Conservation (phyloP, 2,797 vertebrate genomes). For the Labroides dimidiatus region DNA sequence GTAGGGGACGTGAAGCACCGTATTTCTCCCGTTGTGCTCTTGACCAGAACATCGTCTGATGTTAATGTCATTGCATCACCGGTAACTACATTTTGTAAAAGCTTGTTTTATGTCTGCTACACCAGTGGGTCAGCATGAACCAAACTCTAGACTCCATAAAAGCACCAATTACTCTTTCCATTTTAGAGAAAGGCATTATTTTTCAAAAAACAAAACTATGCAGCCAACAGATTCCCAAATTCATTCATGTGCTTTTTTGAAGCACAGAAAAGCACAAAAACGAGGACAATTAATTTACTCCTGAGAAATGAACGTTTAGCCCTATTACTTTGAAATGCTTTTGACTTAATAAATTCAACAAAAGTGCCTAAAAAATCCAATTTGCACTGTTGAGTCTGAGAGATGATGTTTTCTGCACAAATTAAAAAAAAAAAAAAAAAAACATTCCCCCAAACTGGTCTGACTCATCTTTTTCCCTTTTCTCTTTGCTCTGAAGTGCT, state of each 20-base stretch:
- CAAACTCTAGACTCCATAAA: slow-evolving; percentile 21
- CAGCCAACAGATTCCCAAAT: slow-evolving; percentile 2
- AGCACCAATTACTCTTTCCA: slow-evolving; percentile 26
- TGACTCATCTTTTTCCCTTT: not conserved
- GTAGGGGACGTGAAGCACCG: slow-evolving; percentile 2
- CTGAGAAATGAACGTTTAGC: slow-evolving; percentile 2
- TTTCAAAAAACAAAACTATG: not conserved
- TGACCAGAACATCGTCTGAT: slow-evolving; percentile 10
- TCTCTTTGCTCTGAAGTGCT: not conserved
- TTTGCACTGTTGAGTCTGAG: not conserved
- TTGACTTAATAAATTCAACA: slow-evolving; percentile 11
- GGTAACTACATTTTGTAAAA: slow-evolving; percentile 22
- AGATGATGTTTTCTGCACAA: not conserved
- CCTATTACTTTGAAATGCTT: slow-evolving; percentile 16
- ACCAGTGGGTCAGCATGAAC: slow-evolving; percentile 12
- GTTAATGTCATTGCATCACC: slow-evolving; percentile 34
- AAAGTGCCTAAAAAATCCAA: not conserved
- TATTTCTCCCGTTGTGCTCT: slow-evolving; percentile 12
- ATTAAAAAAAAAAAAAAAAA: not conserved
- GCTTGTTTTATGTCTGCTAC: slow-evolving; percentile 19
- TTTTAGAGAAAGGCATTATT: slow-evolving; percentile 8
- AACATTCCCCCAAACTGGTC: not conserved
- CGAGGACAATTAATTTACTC: slow-evolving; percentile 11
- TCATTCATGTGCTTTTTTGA: slow-evolving; percentile 12
- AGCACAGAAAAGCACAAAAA: not conserved